phyloP scores from a whole-genome alignment of 2,797 vertebrate species.

The Lithobates pipiens region DNA sequence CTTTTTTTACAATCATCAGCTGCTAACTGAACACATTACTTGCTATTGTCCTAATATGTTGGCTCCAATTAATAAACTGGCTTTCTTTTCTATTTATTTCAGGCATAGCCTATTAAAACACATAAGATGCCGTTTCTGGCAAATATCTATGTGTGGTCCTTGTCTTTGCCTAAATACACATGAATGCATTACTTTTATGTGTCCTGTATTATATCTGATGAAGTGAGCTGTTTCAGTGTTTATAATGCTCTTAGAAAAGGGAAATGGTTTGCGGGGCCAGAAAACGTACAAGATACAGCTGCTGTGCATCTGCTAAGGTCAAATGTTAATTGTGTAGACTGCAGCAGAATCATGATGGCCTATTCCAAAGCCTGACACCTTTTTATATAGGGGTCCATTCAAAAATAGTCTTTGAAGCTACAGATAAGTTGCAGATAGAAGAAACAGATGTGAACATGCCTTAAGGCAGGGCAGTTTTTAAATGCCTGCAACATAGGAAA shows the following conservation, averaged over 20 bases:
- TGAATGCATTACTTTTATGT: conserved; percentile 10
- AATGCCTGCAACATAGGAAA: too few species aligned
- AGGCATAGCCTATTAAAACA: neutral
- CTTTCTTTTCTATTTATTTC: neutral
- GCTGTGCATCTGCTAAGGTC: neutral
- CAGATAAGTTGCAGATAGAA: neutral
- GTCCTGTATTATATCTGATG: conserved; percentile 3
- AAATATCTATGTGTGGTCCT: conserved; percentile 53
- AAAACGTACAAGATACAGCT: conserved; percentile 5
- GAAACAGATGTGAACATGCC: too few species aligned
- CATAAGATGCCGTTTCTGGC: neutral
- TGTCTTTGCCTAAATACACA: conserved; percentile 3
- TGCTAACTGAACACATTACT: neutral
- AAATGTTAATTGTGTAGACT: neutral
- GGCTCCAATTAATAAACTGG: neutral
- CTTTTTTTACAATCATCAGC: neutral
- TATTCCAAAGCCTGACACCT: neutral
- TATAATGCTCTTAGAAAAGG: neutral
- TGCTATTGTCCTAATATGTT: neutral
- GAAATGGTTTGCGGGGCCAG: neutral
- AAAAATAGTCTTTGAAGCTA: neutral
- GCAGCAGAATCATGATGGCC: neutral
- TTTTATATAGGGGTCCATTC: too few species aligned
- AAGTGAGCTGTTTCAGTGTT: conserved; percentile 7
- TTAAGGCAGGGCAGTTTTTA: too few species aligned